These are phyloP conservation scores for Sminthurides bifidus DNA, from an alignment of 1,140 invertebrate genomes.

Conservation along the genomic window DNA sequence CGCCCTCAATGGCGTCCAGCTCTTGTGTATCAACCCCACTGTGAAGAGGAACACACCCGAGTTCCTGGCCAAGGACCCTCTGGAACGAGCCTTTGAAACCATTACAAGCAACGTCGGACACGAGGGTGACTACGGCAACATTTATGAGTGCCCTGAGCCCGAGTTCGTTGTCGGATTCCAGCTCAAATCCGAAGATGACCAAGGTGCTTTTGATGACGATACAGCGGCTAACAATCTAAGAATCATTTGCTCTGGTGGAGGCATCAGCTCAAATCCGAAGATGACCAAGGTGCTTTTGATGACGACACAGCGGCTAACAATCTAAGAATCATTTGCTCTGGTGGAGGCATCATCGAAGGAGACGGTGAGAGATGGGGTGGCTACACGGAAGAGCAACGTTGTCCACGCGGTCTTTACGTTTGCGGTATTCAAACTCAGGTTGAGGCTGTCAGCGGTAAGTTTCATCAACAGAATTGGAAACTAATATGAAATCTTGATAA, in stretches of 20 bases:
- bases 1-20: constrained; percentile 21
- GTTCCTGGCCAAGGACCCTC: not conserved
- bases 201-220: constrained; percentile 7
- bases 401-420: constrained; percentile 3
- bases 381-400: constrained; percentile 10
- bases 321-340: constrained; percentile 12
- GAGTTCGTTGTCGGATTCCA: constrained; percentile 15
- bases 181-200: constrained; percentile 4
- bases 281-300: not conserved
- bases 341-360: constrained; percentile 2
- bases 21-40: constrained; percentile 8
- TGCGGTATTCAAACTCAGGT: constrained; percentile 21
- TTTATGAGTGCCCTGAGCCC: constrained; percentile 10
- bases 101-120: constrained; percentile 15
- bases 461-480: not conserved
- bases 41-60: not conserved
- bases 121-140: constrained; percentile 3
- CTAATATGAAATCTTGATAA: not conserved
- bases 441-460: not conserved
- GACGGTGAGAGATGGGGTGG: constrained; percentile 13
- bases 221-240: constrained; percentile 18
- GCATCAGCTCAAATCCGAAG: constrained; percentile 4
- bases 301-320: constrained; percentile 22
- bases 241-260: constrained; percentile 4
- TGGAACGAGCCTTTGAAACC: not conserved